These are phyloP conservation scores for Yoshiicerus persimilis DNA, from an alignment of 1,140 invertebrate species.

Conservation along the genomic window DNA sequence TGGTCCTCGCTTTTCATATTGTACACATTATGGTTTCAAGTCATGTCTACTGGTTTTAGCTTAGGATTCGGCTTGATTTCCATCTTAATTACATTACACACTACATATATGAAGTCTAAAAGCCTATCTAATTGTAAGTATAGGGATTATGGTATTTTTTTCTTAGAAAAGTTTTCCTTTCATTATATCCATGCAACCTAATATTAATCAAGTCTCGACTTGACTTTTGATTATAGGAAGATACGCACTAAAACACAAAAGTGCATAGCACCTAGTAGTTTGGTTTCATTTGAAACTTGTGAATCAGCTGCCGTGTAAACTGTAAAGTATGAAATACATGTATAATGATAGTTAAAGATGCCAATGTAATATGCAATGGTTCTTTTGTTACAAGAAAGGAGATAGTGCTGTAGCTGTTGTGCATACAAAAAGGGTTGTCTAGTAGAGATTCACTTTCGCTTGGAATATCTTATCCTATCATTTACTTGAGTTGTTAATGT, in stretches of 20 bases:
- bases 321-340: neutral
- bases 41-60: neutral
- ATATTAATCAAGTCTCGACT: neutral
- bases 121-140: neutral
- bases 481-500: neutral
- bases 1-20: neutral
- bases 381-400: neutral
- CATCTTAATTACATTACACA: neutral
- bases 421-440: neutral
- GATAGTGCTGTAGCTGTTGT: neutral
- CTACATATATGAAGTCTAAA: neutral
- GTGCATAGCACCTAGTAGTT: neutral
- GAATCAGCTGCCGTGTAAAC: neutral
- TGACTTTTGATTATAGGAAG: neutral
- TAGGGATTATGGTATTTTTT: neutral
- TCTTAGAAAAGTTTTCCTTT: neutral
- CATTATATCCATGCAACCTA: neutral
- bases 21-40: neutral
- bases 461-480: neutral
- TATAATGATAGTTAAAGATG: neutral
- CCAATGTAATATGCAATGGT: neutral
- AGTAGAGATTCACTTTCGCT: neutral
- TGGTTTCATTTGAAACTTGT: neutral
- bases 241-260: neutral
- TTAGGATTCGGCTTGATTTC: neutral